phyloP scores from a whole-genome alignment of 1,140 invertebrate genomes.

The Drosophila nannoptera region DNA sequence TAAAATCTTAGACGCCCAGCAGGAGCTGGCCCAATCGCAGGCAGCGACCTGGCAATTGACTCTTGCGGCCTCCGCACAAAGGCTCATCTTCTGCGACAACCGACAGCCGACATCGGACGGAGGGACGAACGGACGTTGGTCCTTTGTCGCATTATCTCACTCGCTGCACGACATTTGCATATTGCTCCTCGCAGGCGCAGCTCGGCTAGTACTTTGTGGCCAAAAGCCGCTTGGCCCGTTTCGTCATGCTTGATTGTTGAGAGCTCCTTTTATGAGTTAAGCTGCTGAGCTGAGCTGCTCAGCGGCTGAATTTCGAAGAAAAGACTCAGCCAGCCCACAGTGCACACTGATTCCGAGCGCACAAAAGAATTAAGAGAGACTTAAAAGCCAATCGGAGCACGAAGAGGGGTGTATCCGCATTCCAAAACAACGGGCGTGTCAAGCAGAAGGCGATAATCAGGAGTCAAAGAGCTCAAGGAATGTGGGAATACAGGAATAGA shows the following conservation, averaged over 20 bases:
- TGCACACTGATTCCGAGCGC: constrained; percentile 52
- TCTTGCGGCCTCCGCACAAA: constrained; percentile 65
- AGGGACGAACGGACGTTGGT: constrained; percentile 17
- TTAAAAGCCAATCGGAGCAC: neutral
- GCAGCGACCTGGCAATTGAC: constrained; percentile 64
- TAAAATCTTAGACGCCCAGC: constrained; percentile 68
- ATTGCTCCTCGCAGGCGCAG: constrained; percentile 21
- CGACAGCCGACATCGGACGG: constrained; percentile 42
- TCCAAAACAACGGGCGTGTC: neutral
- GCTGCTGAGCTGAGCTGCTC: constrained; percentile 12
- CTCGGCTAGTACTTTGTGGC: constrained; percentile 28
- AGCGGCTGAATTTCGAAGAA: constrained; percentile 62
- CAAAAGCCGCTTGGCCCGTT: constrained; percentile 67
- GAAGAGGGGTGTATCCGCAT: neutral
- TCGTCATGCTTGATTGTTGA: constrained; percentile 72
- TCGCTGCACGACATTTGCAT: constrained; percentile 58
- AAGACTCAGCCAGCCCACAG: constrained; percentile 30
- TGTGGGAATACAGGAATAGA: no score
- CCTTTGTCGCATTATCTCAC: constrained; percentile 64
- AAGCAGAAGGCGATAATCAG: no score
- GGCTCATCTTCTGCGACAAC: constrained; percentile 64
- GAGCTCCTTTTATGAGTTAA: constrained; percentile 69
- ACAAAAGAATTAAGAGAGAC: neutral
- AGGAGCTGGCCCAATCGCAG: constrained; percentile 63
- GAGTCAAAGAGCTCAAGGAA: no score